phyloP scores from a whole-genome alignment of 2,113 vertebrate genomes.

The Gymnorhina tibicen region DNA sequence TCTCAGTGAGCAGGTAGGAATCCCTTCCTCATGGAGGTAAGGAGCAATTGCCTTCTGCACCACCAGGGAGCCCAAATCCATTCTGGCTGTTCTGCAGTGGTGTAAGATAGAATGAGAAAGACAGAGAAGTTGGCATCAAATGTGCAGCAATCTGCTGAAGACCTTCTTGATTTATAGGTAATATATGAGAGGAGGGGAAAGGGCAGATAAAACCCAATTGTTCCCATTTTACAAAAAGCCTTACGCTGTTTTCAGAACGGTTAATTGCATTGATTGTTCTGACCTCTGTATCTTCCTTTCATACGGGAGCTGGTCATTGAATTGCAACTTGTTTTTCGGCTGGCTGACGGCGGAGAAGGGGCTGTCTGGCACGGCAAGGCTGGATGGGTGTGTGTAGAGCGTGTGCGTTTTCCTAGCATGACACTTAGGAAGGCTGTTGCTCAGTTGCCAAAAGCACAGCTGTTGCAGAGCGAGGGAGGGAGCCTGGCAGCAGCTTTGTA shows the following conservation, averaged over 20 bases:
- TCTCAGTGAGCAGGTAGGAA: not conserved
- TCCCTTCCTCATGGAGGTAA: conserved; percentile 6
- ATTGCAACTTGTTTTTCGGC: conserved; percentile 3
- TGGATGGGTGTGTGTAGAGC: not conserved
- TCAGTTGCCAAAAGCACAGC: conserved; percentile 38
- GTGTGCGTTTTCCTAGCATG: conserved; percentile 27
- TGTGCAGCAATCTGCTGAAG: not conserved
- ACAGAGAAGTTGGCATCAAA: not conserved
- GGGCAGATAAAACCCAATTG: not conserved
- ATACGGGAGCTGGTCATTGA: not conserved
- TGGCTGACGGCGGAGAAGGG: not conserved
- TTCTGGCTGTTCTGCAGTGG: not conserved
- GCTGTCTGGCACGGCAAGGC: conserved; percentile 55
- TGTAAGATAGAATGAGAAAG: not conserved
- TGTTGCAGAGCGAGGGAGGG: not conserved
- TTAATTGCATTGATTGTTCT: conserved; percentile 3
- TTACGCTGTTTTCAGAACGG: not conserved
- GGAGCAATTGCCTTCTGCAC: not conserved
- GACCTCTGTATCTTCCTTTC: not conserved
- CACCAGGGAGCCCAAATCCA: fast-evolving
- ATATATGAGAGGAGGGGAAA: not conserved
- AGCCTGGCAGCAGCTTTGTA: not conserved
- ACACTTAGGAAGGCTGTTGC: conserved; percentile 20
- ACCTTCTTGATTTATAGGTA: not conserved
- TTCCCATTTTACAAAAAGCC: not conserved